Evolutionary conservation across 2,113 vertebrate species (phyloP), one percentile per base, ranked within the genome.

Genomic region (Myrmecobius fasciatus): DNA sequence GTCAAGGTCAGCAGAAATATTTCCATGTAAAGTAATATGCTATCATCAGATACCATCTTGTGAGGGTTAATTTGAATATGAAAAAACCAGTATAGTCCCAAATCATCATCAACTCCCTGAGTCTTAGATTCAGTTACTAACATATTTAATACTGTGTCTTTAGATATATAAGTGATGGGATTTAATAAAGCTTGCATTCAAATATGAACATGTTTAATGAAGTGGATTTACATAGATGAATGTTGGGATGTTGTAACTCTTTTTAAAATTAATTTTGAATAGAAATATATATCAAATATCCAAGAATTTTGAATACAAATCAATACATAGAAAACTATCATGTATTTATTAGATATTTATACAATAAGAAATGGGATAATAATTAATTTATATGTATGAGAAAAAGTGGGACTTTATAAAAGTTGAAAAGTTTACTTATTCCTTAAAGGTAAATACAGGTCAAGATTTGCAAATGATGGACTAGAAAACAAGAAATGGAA

Each of bases 61-160:
- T 96, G 94, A 97, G 96, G 92, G 91, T 97, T 94, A 96, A 89
- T 97, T 97, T 96, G 96, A 96, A 96, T 96, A 94, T 93, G 56
- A 94, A 96, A 96, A 94, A 97, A 96, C 96, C 96, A 96, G 46
- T 46, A 43, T 91, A 54, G 26, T 91, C 93, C 36, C 95, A 94
- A 97, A 95, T 88, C 94, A 90, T 88, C 97, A 26, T 5, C 31
- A 94, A 93, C 3, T 5, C 52, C 96, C 92, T 51, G 96, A 95
- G 94, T 43, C n/a, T 83, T 83, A 20, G 6, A 83, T 83, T 83
- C n/a, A 43, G 36, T 6, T 83, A 83, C n/a, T 6, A 83, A 24
- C 1, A 43, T 22, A 43, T 43, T 83, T 83, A 83, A 83, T 83
- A 43, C 6, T 83, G n/a, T 43, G n/a, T 7, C 4, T 83, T 43